Base-by-base conservation (phyloP, 2,888 invertebrate species). In the Sisyra terminalis region DNA sequence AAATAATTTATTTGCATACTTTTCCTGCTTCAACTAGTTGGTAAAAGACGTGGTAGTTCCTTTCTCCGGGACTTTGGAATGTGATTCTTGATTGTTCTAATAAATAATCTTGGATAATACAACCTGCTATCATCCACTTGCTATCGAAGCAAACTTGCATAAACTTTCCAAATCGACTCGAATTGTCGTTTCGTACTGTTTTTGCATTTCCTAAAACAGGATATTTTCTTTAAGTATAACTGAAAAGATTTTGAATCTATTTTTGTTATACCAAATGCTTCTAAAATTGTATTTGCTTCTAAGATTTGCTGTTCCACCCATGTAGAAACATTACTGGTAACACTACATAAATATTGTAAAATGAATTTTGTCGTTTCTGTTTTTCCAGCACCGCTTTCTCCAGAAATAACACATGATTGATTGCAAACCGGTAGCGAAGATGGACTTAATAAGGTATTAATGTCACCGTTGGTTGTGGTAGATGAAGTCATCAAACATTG, bases 271-370 rank as follows among this genome's bases (percentile, higher is more conserved):
- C 90, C 90, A 58, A 92, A 92, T 30, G 90, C 88, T 65, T 92
- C 90, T 38, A 92, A 67, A 49, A 92, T 88, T 10, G 89, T 90
- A 58, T 92, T 90, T 5, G 90, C 90, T 61, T 92, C 92, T 16
- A 92, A 70, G 52, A 92, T 92, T 67, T 92, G 90, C 58, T 92
- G 89, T 57, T 92, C 89, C n/a, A 90, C 86, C 90, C 90, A 92
- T 1, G 89, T 84, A 46, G 80, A 80, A 29, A 80, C 79, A 53
- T 81, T 78, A 51, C 78, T 78, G 43, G 70, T 71, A 6, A 90
- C 87, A 10, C 88, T 84, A 63, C 90, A 92, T 42, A 92, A 67
- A 64, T 90, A 92, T 62, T 90, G 89, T 47, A 92, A 68, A 50
- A 92, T 88, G 56, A 90, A 78, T 60, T 90, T 87, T 3, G 90